Evolutionary conservation across 1,140 invertebrate species (phyloP).

Genomic region (Drosophila orosa): DNA sequence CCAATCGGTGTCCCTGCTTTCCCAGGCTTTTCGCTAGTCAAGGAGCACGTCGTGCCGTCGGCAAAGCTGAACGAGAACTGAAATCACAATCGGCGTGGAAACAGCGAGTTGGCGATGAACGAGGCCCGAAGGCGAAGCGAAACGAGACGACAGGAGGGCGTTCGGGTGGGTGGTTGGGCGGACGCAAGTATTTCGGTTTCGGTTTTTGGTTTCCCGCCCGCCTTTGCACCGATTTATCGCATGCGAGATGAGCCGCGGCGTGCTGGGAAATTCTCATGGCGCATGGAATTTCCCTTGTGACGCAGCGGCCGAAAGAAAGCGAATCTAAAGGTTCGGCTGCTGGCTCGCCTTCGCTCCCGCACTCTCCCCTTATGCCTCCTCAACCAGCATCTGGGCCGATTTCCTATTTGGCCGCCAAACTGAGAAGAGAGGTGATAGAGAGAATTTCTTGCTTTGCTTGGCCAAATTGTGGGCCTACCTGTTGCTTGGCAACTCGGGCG

Average conservation of each 20-base stretch:
- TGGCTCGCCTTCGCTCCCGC: not conserved
- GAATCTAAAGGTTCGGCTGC: conserved; percentile 26
- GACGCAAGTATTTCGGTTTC: conserved; percentile 21
- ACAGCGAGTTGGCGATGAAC: conserved; percentile 30
- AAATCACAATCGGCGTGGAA: conserved; percentile 36
- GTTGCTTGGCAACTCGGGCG: conserved; percentile 72
- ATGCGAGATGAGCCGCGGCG: conserved; percentile 46
- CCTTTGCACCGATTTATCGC: conserved; percentile 41
- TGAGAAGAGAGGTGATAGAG: not conserved
- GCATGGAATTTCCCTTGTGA: conserved; percentile 46
- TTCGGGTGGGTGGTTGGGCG: not conserved
- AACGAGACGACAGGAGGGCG: conserved; percentile 10
- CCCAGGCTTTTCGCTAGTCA: conserved; percentile 13
- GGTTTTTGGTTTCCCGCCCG: conserved; percentile 21
- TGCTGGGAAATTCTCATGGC: conserved; percentile 54
- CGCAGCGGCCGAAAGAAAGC: conserved; percentile 46
- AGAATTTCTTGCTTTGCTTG: conserved; percentile 11
- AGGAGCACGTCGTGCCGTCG: conserved; percentile 81
- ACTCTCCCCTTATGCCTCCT: not conserved
- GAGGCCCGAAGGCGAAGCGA: conserved; percentile 20
- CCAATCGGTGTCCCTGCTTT: conserved; percentile 10
- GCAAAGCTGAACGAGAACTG: conserved; percentile 83
- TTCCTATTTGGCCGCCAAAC: conserved; percentile 16
- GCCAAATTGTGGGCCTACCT: conserved; percentile 70
- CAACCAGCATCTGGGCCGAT: conserved; percentile 24